Conservation (phyloP, 2,888 invertebrate genomes). For the Polydrusus cervinus region DNA sequence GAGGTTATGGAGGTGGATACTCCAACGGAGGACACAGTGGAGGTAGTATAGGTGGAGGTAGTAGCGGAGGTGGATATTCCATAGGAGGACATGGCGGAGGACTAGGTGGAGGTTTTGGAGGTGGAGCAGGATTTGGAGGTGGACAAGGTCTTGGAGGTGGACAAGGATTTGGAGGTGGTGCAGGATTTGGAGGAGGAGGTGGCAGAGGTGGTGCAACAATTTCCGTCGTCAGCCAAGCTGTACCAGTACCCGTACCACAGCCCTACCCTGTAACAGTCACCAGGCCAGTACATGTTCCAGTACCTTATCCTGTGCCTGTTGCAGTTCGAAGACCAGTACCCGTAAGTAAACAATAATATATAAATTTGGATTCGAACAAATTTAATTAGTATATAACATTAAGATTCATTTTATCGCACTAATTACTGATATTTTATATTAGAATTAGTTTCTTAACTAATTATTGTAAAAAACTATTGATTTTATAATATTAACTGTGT, state of each 20-base stretch:
- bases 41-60: constrained; percentile 53
- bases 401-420: not conserved
- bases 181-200: constrained; percentile 45
- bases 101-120: constrained; percentile 56
- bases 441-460: no score
- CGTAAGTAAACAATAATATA: constrained; percentile 37
- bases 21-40: constrained; percentile 51
- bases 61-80: constrained; percentile 53
- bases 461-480: no score
- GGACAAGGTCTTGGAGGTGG: constrained; percentile 56
- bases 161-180: constrained; percentile 40
- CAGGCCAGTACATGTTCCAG: constrained; percentile 73
- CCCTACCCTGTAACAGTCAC: constrained; percentile 69
- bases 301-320: constrained; percentile 73
- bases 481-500: no score
- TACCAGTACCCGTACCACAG: constrained; percentile 65
- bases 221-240: constrained; percentile 53
- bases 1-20: constrained; percentile 48
- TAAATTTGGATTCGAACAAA: no score
- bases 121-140: constrained; percentile 54
- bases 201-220: constrained; percentile 54
- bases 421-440: not conserved
- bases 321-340: constrained; percentile 69
- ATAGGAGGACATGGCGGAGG: constrained; percentile 52
- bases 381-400: no score